phyloP scores from a whole-genome alignment of 1,140 invertebrate species.

The Pseudomyrmex concolor region DNA sequence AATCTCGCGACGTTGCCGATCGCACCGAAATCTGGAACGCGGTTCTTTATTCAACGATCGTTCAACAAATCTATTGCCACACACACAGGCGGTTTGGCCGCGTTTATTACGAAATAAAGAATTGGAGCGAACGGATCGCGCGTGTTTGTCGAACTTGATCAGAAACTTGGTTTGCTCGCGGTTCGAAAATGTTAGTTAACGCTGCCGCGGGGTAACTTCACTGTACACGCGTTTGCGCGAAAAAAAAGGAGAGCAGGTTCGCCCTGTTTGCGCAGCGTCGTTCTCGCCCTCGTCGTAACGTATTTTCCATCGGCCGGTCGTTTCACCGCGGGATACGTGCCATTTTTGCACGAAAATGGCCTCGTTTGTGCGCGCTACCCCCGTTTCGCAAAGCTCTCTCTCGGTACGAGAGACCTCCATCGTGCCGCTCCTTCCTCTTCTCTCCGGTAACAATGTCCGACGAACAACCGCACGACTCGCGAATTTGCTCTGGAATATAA shows the following conservation, averaged over 20 bases:
- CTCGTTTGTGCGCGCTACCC: slow-evolving; percentile 60
- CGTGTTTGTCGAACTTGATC: slow-evolving; percentile 48
- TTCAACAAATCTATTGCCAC: neutral
- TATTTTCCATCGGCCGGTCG: slow-evolving; percentile 67
- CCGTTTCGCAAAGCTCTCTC: neutral
- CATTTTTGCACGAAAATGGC: slow-evolving; percentile 72
- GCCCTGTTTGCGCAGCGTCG: slow-evolving; percentile 37
- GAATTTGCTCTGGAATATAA: slow-evolving; percentile 62
- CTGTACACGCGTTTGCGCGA: neutral
- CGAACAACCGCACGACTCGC: slow-evolving; percentile 63
- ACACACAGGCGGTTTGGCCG: neutral
- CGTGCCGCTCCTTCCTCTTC: neutral
- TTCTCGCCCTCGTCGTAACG: slow-evolving; percentile 41
- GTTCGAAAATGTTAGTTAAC: slow-evolving; percentile 51
- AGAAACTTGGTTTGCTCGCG: slow-evolving; percentile 48
- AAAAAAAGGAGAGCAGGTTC: neutral
- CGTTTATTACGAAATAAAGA: slow-evolving; percentile 38
- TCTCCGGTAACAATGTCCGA: slow-evolving; percentile 46
- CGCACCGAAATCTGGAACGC: neutral
- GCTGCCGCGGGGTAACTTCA: slow-evolving; percentile 9
- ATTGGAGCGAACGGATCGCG: slow-evolving; percentile 48
- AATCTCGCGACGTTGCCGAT: too few relatives aligned
- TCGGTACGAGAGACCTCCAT: slow-evolving; percentile 9
- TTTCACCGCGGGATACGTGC: slow-evolving; percentile 58
- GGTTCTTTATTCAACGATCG: neutral